Evolutionary conservation across 37 sponge, comb jelly and placozoan species (phyloP), one percentile per base, ranked within the genome.

Genomic region (Ianthella basta): DNA sequence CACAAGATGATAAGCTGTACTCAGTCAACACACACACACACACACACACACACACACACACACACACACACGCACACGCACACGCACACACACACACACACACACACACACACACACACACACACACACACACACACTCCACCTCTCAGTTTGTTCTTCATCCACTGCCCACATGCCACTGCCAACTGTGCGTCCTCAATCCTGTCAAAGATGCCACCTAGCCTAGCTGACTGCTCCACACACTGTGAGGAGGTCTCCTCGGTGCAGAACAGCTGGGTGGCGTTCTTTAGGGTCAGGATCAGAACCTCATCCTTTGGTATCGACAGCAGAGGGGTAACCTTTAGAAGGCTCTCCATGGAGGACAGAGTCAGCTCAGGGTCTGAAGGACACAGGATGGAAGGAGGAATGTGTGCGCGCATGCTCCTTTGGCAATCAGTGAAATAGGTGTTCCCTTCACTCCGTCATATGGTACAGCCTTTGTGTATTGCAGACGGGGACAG

Each of bases 351-450:
- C 32, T 41, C 74, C 4, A 90, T 74, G 25, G 64, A 82, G 4
- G 36, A 29, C 24, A 44, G 41, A 25, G 67, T 72, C n/a, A 90
- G 56, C 66, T 90, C 90, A 24, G 86, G 78, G 55, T 64, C 90
- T 90, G 80, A 15, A 56, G 20, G 30, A 59, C 0, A 5, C n/a
- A 0, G 64, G 30, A 61, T 0, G 15, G 34, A 8, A 44, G 50
- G 8, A 10, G 50, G 8, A 44, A 44, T 44, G 50, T 44, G 50
- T 44, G 50, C 6, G 50, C 8, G 50, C 50, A 44, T 44, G 50
- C 6, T n/a, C n/a, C 50, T 3, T 44, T 44, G 8, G 3, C 50
- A 44, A n/a, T n/a, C n/a, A n/a, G n/a, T n/a, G n/a, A n/a, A n/a
- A n/a, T n/a, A n/a, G n/a, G n/a, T n/a, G n/a, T 44, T 44, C 50